Conservation (phyloP, 2,797 vertebrate genomes). For the Cryptoprocta ferox region DNA sequence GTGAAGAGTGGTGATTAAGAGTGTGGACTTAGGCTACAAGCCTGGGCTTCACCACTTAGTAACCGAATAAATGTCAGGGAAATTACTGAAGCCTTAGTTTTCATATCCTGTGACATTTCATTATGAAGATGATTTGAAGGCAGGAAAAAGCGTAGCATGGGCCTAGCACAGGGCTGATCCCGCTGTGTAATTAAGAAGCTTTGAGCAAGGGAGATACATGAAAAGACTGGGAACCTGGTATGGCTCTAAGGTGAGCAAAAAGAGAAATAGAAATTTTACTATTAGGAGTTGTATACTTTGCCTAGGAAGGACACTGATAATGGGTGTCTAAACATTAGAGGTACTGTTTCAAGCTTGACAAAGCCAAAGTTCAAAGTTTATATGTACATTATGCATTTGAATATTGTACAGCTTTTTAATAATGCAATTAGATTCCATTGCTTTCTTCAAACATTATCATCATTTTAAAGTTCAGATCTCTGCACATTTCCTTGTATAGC, state of each 20-base stretch:
- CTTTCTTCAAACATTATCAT: conserved; percentile 15
- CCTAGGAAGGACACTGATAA: not conserved
- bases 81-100: not conserved
- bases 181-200: not conserved
- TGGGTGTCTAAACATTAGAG: not conserved
- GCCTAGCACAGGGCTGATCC: not conserved
- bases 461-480: conserved; percentile 5
- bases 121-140: not conserved
- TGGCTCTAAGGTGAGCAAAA: not conserved
- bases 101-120: not conserved
- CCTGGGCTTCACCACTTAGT: not conserved
- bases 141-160: not conserved
- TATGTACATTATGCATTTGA: not conserved
- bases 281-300: not conserved
- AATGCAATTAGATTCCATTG: not conserved
- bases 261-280: not conserved
- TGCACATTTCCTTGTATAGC: not conserved
- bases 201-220: not conserved
- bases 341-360: not conserved
- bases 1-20: not conserved
- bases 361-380: not conserved
- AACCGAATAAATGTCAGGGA: not conserved
- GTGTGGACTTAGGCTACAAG: not conserved
- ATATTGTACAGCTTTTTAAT: not conserved
- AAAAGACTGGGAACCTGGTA: not conserved